Percentiles rank a stretch among this genome's conserved stretches.
Conservation (phyloP, 1,140 invertebrate species). For the Drosophila pseudoobscura region DNA sequence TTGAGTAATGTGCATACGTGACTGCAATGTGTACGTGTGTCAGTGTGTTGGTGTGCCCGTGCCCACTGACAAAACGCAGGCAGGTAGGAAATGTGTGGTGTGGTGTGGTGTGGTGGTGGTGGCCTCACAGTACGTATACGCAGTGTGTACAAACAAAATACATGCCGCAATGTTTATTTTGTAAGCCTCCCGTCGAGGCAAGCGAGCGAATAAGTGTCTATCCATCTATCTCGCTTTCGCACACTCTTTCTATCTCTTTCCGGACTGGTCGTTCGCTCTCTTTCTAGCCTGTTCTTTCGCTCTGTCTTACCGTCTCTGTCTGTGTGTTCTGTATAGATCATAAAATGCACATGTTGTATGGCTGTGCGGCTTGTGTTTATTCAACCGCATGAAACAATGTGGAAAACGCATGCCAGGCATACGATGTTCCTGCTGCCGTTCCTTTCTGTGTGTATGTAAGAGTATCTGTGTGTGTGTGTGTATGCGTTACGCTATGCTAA, state of each 20-base stretch:
- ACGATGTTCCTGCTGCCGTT: slow-evolving; percentile 29
- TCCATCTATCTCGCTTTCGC: slow-evolving; percentile 11
- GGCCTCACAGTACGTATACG: slow-evolving; percentile 77
- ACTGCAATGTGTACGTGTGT: slow-evolving; percentile 28
- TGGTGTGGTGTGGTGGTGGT: slow-evolving; percentile 19
- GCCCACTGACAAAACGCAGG: slow-evolving; percentile 55
- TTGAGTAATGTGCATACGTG: slow-evolving; percentile 68
- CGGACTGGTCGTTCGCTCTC: neutral
- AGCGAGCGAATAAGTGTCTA: slow-evolving; percentile 75
- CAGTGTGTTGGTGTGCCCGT: slow-evolving; percentile 14
- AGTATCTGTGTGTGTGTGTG: slow-evolving; percentile 13
- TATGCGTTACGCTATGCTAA: slow-evolving; percentile 64
- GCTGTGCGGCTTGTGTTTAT: slow-evolving; percentile 66
- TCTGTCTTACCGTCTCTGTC: slow-evolving; percentile 14
- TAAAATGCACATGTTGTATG: slow-evolving; percentile 60
- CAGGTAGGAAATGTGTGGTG: slow-evolving; percentile 62
- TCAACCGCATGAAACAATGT: slow-evolving; percentile 80
- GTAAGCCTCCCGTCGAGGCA: slow-evolving; percentile 69
- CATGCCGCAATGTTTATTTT: slow-evolving; percentile 80
- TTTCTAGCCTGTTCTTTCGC: slow-evolving; percentile 11
- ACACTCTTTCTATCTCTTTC: slow-evolving; percentile 8
- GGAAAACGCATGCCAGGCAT: slow-evolving; percentile 76
- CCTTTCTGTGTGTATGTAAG: slow-evolving; percentile 1
- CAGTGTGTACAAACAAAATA: slow-evolving; percentile 78
- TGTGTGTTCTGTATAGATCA: slow-evolving; percentile 49